Base-by-base conservation (phyloP, 2,888 invertebrate species). In the Dolichopus griseipennis region DNA sequence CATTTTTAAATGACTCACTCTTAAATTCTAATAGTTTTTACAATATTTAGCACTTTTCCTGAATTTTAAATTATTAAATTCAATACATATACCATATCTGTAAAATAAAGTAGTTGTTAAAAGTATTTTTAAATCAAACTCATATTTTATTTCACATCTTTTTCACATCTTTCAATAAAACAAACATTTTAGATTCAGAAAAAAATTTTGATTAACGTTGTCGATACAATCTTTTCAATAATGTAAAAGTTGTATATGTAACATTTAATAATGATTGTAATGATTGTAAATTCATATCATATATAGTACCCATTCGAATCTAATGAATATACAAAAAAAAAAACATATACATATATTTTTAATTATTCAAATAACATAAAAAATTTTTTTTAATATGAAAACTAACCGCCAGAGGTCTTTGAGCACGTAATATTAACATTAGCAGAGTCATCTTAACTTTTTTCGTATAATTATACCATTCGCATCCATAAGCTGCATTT, bases 201-300 rank as follows among this genome's bases (percentile, higher is more conserved):
- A n/a, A n/a, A n/a, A n/a, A n/a, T n/a, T n/a, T 4, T 27, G 2
- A 27, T 27, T 27, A 27, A 27, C 27, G 27, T 27, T 27, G 27
- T 27, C 37, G 37, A 37, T 37, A 37, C 8, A 37, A 2, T 37
- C 79, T 74, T 61, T 79, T 77, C 0, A 79, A 73, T 9, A 79
- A 70, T 1, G 80, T 80, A 65, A 79, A 80, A 72, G 77, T 75
- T 0, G 79, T 75, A 68, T 80, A 79, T 0, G 78, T 76, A 3
- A 76, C 76, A 71, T 80, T 79, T 6, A 79, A 72, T 15, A 80
- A 68, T 5, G 77, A 71, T 70, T 79, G 80, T 71, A 79, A 80
- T 5, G 77, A 69, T 67, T 78, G 76, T 75, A 80, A 67, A 0
- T 76, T 77, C 72, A 79, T 79, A 4, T 77, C 75, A 1, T 76